Base-by-base conservation (phyloP, 2,797 vertebrate species). In the Neosalanx taihuensis region DNA sequence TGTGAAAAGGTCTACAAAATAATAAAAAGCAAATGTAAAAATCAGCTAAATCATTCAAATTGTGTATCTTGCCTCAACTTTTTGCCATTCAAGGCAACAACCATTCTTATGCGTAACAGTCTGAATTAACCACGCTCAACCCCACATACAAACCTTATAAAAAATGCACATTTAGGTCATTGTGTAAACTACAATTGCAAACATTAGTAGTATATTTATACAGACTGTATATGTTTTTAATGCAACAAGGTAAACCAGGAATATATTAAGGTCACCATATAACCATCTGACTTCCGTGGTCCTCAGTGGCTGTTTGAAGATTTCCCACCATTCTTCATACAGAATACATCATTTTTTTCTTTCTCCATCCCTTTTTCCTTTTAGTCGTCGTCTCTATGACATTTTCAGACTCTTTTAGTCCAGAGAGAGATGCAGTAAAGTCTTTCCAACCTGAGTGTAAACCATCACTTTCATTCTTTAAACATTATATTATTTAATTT, bases 101-200 rank as follows among this genome's bases (percentile, higher is more conserved):
- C 18, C n/a, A 64, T 46, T 29, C 23, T 30, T 67, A n/a, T 56
- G 18, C 51, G 20, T 70, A 76, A 79, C 74, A 74, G 51, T 71
- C 74, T 80, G 51, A 67, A 62, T 82, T 81, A 82, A 84, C 73
- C 70, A 75, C 79, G 75, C 80, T 86, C 77, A 69, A 68, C 86
- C 79, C 84, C 72, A 83, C 86, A 83, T 91, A 90, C 84, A 91
- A 91, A 90, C 84, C 72, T 80, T 77, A 87, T 89, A 90, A 58
- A 90, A 92, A 93, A 92, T 85, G 82, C 84, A 84, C 85, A 84
- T 86, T 64, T 84, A 73, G 72, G 77, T 71, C 72, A 46, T 46
- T 79, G 69, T 72, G 37, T 60, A 61, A 60, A 82, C 73, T 68
- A 10, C 86, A 79, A 81, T 86, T 85, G 89, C 84, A 92, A 90